Conservation (phyloP, 2,888 invertebrate genomes). For the Zeuzera pyrina region DNA sequence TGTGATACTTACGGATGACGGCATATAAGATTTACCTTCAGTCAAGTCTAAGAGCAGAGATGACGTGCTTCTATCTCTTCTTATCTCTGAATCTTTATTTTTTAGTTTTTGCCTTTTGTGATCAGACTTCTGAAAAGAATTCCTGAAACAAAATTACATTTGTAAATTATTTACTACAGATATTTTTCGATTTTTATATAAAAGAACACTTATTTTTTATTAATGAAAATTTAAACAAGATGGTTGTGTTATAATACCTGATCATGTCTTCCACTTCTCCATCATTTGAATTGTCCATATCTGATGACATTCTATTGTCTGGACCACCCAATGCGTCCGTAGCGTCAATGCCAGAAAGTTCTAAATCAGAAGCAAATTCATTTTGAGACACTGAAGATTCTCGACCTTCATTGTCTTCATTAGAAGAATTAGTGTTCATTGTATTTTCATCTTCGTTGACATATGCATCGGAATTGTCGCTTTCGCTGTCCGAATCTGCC, state of each 20-base stretch:
- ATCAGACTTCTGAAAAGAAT: conserved; percentile 72
- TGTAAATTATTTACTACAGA: background rate
- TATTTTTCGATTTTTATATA: background rate
- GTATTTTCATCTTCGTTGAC: conserved; percentile 62
- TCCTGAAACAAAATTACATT: conserved; percentile 41
- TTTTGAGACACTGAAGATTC: conserved; percentile 64
- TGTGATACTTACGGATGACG: conserved; percentile 67
- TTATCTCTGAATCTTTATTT: conserved; percentile 69
- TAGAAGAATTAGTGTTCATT: conserved; percentile 58
- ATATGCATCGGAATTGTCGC: conserved; percentile 55
- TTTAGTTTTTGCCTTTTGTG: conserved; percentile 75
- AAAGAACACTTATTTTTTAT: background rate
- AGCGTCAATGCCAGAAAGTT: conserved; percentile 76
- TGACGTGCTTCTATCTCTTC: conserved; percentile 50
- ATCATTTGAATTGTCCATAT: conserved; percentile 75
- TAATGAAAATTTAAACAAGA: background rate
- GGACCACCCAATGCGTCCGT: conserved; percentile 68
- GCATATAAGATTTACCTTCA: conserved; percentile 69
- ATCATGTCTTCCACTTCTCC: conserved; percentile 76
- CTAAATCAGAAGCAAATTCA: conserved; percentile 76
- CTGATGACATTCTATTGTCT: conserved; percentile 58
- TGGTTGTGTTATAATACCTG: conserved; percentile 46
- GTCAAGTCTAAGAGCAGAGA: conserved; percentile 67
- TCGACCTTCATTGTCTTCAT: conserved; percentile 52
- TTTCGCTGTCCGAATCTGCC: conserved; percentile 75